These are phyloP conservation scores for Enteromius fasciolatus DNA, from an alignment of 2,797 vertebrate species.

Conservation along the genomic window DNA sequence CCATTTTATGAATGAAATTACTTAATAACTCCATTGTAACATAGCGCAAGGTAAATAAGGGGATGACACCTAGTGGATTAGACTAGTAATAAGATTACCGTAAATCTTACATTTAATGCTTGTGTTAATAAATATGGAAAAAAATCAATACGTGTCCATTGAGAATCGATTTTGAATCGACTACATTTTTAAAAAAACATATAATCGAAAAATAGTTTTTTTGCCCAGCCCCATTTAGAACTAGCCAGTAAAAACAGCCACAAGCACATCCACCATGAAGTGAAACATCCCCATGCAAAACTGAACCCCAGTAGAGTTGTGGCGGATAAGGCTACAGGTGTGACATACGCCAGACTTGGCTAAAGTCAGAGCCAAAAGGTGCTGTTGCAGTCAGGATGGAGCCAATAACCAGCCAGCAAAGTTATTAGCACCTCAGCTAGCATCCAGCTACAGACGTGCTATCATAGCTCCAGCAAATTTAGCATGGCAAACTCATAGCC, in stretches of 20 bases:
- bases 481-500: conserved; percentile 35
- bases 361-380: conserved; percentile 30
- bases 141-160: too few species aligned
- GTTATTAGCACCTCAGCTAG: conserved; percentile 43
- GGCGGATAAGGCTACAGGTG: background rate
- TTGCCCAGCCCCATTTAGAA: background rate
- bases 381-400: background rate
- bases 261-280: background rate
- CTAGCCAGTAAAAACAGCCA: background rate
- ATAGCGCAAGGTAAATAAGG: too few species aligned
- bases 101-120: too few species aligned
- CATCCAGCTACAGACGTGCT: conserved; percentile 3
- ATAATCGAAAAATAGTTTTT: too few species aligned
- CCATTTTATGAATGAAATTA: too few species aligned
- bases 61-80: too few species aligned
- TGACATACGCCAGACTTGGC: conserved; percentile 2
- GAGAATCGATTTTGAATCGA: too few species aligned
- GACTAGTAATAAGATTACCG: too few species aligned
- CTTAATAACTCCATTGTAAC: too few species aligned
- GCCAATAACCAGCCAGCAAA: conserved; percentile 21
- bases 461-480: conserved; percentile 26
- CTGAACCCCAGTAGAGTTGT: background rate
- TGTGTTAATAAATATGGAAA: too few species aligned
- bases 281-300: background rate
- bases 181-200: too few species aligned